These are phyloP conservation scores for Eueremaeus valkanovi DNA, from an alignment of 2,888 invertebrate species.

Conservation along the genomic window DNA sequence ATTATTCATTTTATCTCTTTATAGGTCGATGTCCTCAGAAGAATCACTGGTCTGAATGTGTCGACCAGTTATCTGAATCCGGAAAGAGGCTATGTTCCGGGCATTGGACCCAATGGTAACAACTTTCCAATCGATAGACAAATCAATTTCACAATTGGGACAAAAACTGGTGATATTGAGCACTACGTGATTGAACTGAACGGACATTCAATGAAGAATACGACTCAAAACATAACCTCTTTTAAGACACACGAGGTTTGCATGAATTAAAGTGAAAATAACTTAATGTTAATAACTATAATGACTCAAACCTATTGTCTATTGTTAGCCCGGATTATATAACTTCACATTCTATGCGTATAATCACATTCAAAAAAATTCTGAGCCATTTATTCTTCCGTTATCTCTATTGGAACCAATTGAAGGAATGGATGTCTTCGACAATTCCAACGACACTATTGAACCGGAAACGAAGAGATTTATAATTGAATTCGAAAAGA, in stretches of 20 bases:
- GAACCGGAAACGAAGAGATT: constrained; percentile 47
- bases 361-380: constrained; percentile 47
- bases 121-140: constrained; percentile 44
- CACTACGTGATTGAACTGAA: constrained; percentile 45
- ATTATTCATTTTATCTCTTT: neutral
- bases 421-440: constrained; percentile 45
- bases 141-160: constrained; percentile 45
- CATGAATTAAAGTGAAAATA: neutral
- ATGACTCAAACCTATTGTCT: neutral
- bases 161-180: constrained; percentile 46
- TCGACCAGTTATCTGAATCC: constrained; percentile 41
- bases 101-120: constrained; percentile 43
- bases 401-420: constrained; percentile 47
- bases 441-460: constrained; percentile 46
- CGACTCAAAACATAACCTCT: constrained; percentile 40
- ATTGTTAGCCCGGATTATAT: constrained; percentile 46
- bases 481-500: constrained; percentile 44
- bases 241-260: constrained; percentile 44
- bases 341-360: constrained; percentile 47
- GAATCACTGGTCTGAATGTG: constrained; percentile 45
- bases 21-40: constrained; percentile 45
- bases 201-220: constrained; percentile 44
- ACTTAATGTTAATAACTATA: no score
- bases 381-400: constrained; percentile 44
- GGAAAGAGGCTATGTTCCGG: constrained; percentile 41